phyloP scores from a whole-genome alignment of 1,140 invertebrate genomes.

The Lanistes nyassanus region DNA sequence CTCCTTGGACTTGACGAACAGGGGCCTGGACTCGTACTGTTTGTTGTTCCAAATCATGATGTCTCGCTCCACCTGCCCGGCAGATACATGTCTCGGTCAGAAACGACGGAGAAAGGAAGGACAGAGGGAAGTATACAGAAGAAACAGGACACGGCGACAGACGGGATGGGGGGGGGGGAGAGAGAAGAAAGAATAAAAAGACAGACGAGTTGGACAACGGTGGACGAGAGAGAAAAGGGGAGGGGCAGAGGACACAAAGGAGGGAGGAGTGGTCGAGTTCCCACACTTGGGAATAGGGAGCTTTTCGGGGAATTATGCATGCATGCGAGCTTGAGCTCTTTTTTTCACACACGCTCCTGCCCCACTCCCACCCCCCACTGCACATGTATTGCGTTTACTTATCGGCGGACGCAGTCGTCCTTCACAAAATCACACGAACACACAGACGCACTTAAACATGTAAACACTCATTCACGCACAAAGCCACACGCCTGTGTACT shows the following conservation, averaged over 20 bases:
- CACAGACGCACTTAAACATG: constrained; percentile 7
- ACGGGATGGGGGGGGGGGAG: neutral
- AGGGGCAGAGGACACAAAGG: neutral
- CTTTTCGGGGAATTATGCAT: too few relatives aligned
- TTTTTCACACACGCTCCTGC: neutral
- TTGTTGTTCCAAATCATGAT: constrained; percentile 91
- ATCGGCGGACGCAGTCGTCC: too few relatives aligned
- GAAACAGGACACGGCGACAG: neutral
- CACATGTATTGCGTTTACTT: too few relatives aligned
- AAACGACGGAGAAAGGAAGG: neutral
- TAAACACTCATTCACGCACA: neutral
- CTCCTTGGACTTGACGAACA: constrained; percentile 76
- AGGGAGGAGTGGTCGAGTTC: too few relatives aligned
- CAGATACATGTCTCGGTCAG: too few relatives aligned
- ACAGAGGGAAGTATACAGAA: neutral
- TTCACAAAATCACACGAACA: constrained; percentile 8
- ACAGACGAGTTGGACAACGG: neutral
- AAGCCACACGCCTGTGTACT: neutral
- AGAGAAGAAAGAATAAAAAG: neutral
- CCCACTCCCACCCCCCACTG: neutral
- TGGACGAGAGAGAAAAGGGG: neutral
- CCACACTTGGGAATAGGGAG: too few relatives aligned
- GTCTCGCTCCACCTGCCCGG: constrained; percentile 80
- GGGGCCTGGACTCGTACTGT: constrained; percentile 76
- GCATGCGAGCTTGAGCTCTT: neutral